A percentile compares a stretch with the other conserved stretches of the same genome.
These are phyloP conservation scores for Apocrypta bakeri DNA, from an alignment of 1,140 invertebrate species.

Conservation along the genomic window DNA sequence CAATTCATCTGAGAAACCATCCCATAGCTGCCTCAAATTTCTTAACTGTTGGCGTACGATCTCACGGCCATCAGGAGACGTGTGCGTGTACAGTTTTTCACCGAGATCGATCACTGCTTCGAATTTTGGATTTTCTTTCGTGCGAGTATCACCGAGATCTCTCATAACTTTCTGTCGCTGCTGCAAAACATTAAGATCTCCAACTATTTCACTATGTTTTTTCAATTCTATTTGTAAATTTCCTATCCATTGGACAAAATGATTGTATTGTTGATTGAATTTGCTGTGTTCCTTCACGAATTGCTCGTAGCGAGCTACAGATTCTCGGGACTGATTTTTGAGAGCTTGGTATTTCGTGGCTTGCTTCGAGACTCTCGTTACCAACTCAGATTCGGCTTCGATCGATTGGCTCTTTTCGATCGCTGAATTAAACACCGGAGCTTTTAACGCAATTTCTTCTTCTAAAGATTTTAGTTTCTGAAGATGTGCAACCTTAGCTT, in stretches of 20 bases:
- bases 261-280: conserved; percentile 86
- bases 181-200: conserved; percentile 89
- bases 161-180: conserved; percentile 89
- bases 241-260: conserved; percentile 85
- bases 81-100: conserved; percentile 93
- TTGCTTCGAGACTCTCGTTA: conserved; percentile 85
- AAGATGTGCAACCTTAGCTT: conserved; percentile 87
- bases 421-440: conserved; percentile 81
- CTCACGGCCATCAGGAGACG: conserved; percentile 94
- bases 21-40: conserved; percentile 89
- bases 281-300: conserved; percentile 89
- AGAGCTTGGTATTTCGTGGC: conserved; percentile 89
- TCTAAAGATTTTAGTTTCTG: conserved; percentile 85
- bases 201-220: conserved; percentile 88
- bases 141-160: conserved; percentile 86
- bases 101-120: conserved; percentile 91
- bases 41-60: conserved; percentile 91
- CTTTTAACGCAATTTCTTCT: conserved; percentile 83
- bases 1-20: conserved; percentile 88
- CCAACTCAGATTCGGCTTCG: conserved; percentile 85
- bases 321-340: conserved; percentile 88
- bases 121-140: conserved; percentile 87
- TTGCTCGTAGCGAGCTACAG: conserved; percentile 84
- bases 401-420: conserved; percentile 82
- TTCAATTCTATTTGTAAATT: conserved; percentile 82